Evolutionary conservation across 2,888 invertebrate genomes (phyloP).

Genomic region (Theretra japonica): DNA sequence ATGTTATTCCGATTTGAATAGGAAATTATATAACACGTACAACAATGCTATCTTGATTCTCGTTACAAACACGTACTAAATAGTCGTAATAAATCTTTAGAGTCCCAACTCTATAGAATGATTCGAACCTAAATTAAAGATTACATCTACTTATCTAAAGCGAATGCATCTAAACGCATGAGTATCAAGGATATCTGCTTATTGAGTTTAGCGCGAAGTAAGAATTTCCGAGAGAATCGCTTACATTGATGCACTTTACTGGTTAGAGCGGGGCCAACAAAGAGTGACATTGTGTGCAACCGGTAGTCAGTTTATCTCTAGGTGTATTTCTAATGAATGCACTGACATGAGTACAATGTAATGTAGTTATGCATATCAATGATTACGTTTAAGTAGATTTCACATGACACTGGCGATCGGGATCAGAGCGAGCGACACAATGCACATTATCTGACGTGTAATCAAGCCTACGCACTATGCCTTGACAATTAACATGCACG

Average conservation of each 20-base stretch:
- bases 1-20: constrained; percentile 28
- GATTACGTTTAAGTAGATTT: constrained; percentile 34
- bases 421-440: constrained; percentile 13
- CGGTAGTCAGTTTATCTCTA: constrained; percentile 73
- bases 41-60: not conserved
- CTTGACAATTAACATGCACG: not conserved
- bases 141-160: not conserved
- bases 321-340: constrained; percentile 70
- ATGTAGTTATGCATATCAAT: constrained; percentile 52
- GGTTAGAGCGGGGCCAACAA: constrained; percentile 60
- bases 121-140: not conserved
- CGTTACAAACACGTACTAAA: not conserved
- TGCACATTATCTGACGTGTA: constrained; percentile 10
- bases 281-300: constrained; percentile 65
- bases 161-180: not conserved
- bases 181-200: constrained; percentile 30
- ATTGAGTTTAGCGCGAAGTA: constrained; percentile 36
- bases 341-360: constrained; percentile 59
- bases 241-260: constrained; percentile 50
- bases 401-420: constrained; percentile 1
- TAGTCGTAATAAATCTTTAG: not conserved
- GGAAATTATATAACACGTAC: not conserved
- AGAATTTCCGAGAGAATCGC: constrained; percentile 50
- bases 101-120: not conserved
- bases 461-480: constrained; percentile 11